These are phyloP conservation scores for Epinotia bilunana DNA, from an alignment of 2,888 invertebrate species.

Conservation along the genomic window DNA sequence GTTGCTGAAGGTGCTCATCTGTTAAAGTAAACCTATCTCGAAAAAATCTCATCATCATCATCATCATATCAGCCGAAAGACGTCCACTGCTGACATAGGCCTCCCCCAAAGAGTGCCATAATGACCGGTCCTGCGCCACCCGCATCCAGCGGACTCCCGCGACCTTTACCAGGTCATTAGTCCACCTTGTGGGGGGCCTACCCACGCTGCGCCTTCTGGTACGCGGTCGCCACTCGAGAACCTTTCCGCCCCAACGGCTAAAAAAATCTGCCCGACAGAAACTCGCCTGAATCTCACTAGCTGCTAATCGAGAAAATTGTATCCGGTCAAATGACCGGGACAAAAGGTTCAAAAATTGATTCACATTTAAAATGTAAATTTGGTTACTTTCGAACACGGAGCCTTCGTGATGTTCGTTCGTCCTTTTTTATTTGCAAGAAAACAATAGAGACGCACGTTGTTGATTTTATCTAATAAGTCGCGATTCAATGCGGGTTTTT, in stretches of 20 bases:
- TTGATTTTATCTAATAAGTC: conserved; percentile 52
- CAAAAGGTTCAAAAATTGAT: conserved; percentile 58
- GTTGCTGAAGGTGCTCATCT: neutral
- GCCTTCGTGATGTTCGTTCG: conserved; percentile 42
- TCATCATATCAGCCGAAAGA: too few species aligned
- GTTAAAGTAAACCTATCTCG: neutral
- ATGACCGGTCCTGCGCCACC: too few species aligned
- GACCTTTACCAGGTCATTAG: too few species aligned
- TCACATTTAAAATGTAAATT: conserved; percentile 75
- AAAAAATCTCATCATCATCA: too few species aligned
- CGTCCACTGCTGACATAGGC: too few species aligned
- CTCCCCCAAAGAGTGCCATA: too few species aligned
- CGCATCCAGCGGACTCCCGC: too few species aligned
- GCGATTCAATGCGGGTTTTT: conserved; percentile 40
- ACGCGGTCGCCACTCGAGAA: too few species aligned
- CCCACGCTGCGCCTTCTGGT: too few species aligned
- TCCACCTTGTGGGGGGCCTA: too few species aligned
- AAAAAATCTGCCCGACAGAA: conserved; percentile 25
- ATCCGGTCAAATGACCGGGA: conserved; percentile 34
- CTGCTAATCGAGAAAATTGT: conserved; percentile 18
- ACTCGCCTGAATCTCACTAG: conserved; percentile 26
- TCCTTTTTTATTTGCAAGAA: conserved; percentile 49
- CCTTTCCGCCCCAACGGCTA: too few species aligned
- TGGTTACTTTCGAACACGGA: conserved; percentile 54
- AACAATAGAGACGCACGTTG: conserved; percentile 51